Evolutionary conservation across 2,888 invertebrate genomes (phyloP).

Genomic region (Seira musarum): DNA sequence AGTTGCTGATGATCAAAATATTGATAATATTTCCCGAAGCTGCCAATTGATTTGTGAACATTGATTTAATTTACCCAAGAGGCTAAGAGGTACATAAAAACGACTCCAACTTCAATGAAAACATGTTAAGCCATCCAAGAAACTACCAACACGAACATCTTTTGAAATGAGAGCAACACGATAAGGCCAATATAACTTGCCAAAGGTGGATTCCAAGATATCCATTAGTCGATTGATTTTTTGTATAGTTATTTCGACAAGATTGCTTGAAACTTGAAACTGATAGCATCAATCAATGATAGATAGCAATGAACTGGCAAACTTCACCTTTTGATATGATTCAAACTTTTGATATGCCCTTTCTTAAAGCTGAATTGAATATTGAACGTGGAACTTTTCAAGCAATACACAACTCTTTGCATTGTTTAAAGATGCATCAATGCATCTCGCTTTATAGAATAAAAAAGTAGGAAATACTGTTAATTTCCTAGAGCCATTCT

Average conservation of each 20-base stretch:
- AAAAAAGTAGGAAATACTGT: no score
- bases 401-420: no score
- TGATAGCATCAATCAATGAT: not conserved
- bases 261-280: not conserved
- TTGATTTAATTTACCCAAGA: constrained; percentile 8
- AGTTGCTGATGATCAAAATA: not conserved
- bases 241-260: not conserved
- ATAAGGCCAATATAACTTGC: no score
- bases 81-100: no score
- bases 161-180: not conserved
- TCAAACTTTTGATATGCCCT: not conserved
- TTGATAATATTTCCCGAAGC: not conserved
- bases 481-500: constrained; percentile 59
- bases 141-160: not conserved
- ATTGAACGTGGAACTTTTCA: no score
- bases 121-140: not conserved
- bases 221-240: no score
- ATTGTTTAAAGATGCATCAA: no score
- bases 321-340: constrained; percentile 6
- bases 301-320: not conserved
- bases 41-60: not conserved
- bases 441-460: no score
- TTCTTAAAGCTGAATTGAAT: no score
- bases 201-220: not conserved
- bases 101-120: not conserved